Conservation (phyloP, 2,113 vertebrate genomes). For the Trogon surrucura region DNA sequence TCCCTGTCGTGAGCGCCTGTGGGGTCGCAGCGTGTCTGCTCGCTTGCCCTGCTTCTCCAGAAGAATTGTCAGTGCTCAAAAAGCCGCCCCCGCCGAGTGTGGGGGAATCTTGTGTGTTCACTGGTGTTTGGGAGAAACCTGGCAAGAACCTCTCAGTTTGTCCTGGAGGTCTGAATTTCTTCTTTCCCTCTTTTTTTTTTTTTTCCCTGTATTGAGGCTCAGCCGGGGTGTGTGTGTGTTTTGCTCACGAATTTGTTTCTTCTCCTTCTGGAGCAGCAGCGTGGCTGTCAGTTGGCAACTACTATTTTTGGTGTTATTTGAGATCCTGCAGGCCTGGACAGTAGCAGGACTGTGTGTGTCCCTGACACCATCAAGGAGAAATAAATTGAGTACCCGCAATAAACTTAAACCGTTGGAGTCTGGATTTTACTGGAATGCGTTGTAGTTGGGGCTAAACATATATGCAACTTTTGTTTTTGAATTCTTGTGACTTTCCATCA, state of each 20-base stretch:
- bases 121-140: neutral
- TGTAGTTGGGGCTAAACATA: neutral
- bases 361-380: neutral
- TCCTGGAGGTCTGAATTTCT: neutral
- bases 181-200: fast-evolving
- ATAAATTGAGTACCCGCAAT: neutral
- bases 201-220: neutral
- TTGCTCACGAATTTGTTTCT: neutral
- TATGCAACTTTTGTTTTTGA: neutral
- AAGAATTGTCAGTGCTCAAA: neutral
- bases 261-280: neutral
- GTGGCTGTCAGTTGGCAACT: neutral
- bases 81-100: fast-evolving
- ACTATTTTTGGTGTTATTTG: constrained; percentile 5
- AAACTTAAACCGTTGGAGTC: neutral
- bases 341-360: neutral
- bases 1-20: fast-evolving
- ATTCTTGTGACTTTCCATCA: neutral
- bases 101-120: neutral
- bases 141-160: neutral
- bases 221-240: fast-evolving
- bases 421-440: neutral
- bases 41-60: neutral
- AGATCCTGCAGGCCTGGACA: neutral
- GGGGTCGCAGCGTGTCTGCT: neutral